These are phyloP conservation scores for Mus minutoides DNA, from an alignment of 2,797 vertebrate species.

Conservation along the genomic window DNA sequence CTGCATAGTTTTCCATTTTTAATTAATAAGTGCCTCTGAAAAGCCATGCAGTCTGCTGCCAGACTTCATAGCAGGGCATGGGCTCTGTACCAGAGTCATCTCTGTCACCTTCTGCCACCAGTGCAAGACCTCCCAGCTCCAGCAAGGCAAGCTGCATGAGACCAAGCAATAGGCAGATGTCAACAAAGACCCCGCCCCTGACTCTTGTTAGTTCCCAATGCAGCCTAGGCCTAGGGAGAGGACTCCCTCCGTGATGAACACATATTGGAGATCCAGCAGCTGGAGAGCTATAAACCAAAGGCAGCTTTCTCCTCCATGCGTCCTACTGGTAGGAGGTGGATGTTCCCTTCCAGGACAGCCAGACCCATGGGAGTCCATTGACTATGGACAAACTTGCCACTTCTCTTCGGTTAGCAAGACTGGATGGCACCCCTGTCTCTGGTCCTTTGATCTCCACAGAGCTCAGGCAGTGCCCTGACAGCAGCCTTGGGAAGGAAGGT, in stretches of 20 bases:
- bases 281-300: accelerated
- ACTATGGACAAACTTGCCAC: neutral
- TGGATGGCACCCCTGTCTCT: neutral
- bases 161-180: neutral
- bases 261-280: neutral
- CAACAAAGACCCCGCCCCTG: too few species aligned
- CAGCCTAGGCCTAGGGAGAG: too few species aligned
- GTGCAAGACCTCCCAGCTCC: neutral
- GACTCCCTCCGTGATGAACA: accelerated
- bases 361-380: neutral
- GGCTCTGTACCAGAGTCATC: accelerated
- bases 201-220: neutral
- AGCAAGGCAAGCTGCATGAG: neutral
- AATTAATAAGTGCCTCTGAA: neutral
- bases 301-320: neutral
- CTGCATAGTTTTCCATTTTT: neutral
- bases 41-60: neutral
- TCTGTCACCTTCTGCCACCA: accelerated
- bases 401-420: neutral
- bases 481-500: neutral
- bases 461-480: accelerated
- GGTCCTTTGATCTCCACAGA: neutral
- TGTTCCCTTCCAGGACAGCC: neutral
- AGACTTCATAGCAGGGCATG: accelerated
- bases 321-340: neutral